Percentiles rank a stretch among this genome's conserved stretches.
phyloP scores from a whole-genome alignment of 2,113 vertebrate species.

The Siniperca chuatsi region DNA sequence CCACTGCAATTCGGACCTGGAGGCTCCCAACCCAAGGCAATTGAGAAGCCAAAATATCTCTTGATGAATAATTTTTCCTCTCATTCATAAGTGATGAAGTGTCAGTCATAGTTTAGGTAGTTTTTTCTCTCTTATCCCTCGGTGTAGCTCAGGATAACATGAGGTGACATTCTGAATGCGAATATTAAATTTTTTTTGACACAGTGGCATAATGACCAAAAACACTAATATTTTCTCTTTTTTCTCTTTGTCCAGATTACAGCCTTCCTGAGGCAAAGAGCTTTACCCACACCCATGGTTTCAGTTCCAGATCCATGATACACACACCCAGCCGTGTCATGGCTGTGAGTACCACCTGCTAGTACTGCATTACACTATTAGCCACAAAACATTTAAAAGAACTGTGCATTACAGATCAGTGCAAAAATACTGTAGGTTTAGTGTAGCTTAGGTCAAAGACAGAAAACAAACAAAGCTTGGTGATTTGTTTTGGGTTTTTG shows the following conservation, averaged over 20 bases:
- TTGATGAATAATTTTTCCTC: too few relatives aligned
- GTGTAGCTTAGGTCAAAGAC: background rate
- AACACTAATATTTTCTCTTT: conserved; percentile 11
- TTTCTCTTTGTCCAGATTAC: conserved; percentile 68
- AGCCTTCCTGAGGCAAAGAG: conserved; percentile 46
- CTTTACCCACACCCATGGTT: conserved; percentile 66
- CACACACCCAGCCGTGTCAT: conserved; percentile 74
- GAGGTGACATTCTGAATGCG: background rate
- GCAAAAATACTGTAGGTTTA: background rate
- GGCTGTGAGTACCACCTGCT: conserved; percentile 75
- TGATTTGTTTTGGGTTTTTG: too few relatives aligned
- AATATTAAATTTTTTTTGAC: background rate
- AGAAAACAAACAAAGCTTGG: background rate
- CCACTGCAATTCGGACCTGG: too few relatives aligned
- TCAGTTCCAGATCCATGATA: conserved; percentile 82
- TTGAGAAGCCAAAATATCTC: too few relatives aligned
- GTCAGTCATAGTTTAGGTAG: too few relatives aligned
- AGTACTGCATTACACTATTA: background rate
- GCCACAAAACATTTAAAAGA: background rate
- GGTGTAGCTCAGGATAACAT: background rate
- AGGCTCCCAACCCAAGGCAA: too few relatives aligned
- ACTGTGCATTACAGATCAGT: background rate
- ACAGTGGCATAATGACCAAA: background rate
- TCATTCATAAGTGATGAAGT: too few relatives aligned
- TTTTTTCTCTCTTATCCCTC: background rate